Conservation (phyloP, 2,113 vertebrate genomes). For the Trematomus loennbergii region DNA sequence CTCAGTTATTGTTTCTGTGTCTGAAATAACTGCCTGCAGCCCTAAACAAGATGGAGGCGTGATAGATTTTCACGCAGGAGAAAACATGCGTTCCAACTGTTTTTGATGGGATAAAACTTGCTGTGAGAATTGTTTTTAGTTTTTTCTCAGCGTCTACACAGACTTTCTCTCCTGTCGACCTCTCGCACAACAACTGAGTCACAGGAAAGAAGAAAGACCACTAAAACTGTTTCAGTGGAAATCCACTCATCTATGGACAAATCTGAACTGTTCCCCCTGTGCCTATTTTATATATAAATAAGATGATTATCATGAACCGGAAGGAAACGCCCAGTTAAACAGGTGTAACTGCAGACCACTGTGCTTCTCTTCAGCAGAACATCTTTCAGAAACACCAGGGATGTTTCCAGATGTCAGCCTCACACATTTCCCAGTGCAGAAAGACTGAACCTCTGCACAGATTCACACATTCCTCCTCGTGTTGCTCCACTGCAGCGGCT, state of each 20-base stretch:
- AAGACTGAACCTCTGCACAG: not conserved
- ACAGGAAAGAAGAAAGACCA: not conserved
- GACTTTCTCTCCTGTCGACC: slow-evolving; percentile 2
- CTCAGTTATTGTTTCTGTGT: not conserved
- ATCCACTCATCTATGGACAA: not conserved
- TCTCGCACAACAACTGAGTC: not conserved
- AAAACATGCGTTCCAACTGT: too few species aligned
- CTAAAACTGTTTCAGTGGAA: not conserved
- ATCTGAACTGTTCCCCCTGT: not conserved
- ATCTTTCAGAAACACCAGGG: too few species aligned
- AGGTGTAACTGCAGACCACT: too few species aligned
- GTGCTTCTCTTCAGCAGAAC: too few species aligned
- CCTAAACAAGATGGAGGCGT: too few species aligned
- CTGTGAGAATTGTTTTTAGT: too few species aligned
- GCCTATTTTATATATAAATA: not conserved
- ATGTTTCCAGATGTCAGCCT: too few species aligned
- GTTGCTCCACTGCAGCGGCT: not conserved
- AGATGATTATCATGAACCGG: not conserved
- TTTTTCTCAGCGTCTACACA: not conserved
- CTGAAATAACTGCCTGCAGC: not conserved
- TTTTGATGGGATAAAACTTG: too few species aligned
- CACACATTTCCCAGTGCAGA: too few species aligned
- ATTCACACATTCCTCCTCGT: slow-evolving; percentile 1
- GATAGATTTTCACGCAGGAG: too few species aligned
- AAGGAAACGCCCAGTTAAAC: too few species aligned